Conservation (phyloP, 2,888 invertebrate species). For the Sialis lutaria region DNA sequence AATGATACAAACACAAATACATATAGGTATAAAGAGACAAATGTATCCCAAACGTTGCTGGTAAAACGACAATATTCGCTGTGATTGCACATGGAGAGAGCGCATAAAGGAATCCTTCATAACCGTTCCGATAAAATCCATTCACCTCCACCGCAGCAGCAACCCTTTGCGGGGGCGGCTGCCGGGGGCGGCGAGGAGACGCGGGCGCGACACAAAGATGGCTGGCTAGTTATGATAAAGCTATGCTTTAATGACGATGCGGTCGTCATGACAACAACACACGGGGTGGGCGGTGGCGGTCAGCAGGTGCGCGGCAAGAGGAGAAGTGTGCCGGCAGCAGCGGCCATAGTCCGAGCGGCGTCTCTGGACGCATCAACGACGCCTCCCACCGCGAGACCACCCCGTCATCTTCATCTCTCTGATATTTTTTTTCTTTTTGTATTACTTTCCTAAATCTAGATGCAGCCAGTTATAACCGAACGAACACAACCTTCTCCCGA, state of each 20-base stretch:
- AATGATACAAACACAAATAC: no score
- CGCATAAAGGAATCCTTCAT: no score
- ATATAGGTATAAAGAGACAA: neutral
- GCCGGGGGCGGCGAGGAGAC: conserved; percentile 4
- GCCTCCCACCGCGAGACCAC: neutral
- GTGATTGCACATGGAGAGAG: no score
- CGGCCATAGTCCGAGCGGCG: neutral
- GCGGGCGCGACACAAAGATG: conserved; percentile 18
- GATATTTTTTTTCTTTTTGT: no score
- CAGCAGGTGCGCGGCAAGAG: conserved; percentile 12
- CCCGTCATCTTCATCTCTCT: no score
- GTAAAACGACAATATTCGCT: neutral
- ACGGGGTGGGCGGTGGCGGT: conserved; percentile 21
- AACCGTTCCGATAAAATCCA: no score
- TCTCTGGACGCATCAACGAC: neutral
- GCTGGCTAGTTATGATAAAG: conserved; percentile 34
- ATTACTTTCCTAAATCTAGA: no score
- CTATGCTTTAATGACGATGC: conserved; percentile 36
- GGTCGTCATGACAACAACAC: conserved; percentile 31
- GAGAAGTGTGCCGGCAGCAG: conserved; percentile 1
- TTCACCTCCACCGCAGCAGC: no score
- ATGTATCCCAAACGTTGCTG: neutral
- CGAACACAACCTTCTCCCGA: no score
- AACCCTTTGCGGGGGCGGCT: neutral
- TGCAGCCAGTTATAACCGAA: no score